phyloP scores from a whole-genome alignment of 2,888 invertebrate species.

The Digitonthophagus gazella region DNA sequence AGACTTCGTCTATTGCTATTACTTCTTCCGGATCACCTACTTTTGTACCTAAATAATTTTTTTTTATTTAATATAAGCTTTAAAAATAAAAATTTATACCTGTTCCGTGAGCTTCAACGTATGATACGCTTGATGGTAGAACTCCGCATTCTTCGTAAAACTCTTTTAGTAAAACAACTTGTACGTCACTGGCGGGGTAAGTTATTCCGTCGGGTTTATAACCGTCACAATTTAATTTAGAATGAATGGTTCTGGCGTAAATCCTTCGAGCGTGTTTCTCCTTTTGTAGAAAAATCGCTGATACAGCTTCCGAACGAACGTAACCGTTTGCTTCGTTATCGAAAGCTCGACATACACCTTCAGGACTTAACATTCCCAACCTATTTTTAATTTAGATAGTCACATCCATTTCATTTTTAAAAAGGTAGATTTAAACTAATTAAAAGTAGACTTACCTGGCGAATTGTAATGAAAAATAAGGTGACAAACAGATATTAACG shows the following conservation, averaged over 20 bases:
- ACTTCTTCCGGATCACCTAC: constrained; percentile 93
- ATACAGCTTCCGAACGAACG: constrained; percentile 77
- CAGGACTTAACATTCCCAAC: constrained; percentile 74
- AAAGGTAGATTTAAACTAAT: not conserved
- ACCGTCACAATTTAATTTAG: constrained; percentile 45
- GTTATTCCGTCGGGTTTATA: constrained; percentile 48
- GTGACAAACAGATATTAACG: constrained; percentile 83
- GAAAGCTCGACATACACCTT: constrained; percentile 89
- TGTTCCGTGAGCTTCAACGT: constrained; percentile 86
- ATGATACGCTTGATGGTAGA: constrained; percentile 68
- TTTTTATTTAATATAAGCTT: not conserved
- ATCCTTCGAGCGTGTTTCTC: constrained; percentile 53
- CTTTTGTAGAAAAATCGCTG: constrained; percentile 70
- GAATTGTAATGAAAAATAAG: constrained; percentile 86
- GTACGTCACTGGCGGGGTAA: constrained; percentile 53
- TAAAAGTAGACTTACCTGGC: constrained; percentile 47
- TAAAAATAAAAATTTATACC: constrained; percentile 44
- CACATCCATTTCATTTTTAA: not conserved
- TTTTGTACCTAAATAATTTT: constrained; percentile 53
- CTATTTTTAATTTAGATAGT: constrained; percentile 5
- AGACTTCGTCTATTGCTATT: constrained; percentile 74
- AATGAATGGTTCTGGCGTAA: constrained; percentile 49
- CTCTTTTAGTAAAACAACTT: constrained; percentile 61
- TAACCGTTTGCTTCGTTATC: constrained; percentile 83
- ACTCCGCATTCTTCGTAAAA: constrained; percentile 70